A percentile compares a stretch with the other conserved stretches of the same genome.
Conservation (phyloP, 2,113 vertebrate species). For the Paralichthys olivaceus region DNA sequence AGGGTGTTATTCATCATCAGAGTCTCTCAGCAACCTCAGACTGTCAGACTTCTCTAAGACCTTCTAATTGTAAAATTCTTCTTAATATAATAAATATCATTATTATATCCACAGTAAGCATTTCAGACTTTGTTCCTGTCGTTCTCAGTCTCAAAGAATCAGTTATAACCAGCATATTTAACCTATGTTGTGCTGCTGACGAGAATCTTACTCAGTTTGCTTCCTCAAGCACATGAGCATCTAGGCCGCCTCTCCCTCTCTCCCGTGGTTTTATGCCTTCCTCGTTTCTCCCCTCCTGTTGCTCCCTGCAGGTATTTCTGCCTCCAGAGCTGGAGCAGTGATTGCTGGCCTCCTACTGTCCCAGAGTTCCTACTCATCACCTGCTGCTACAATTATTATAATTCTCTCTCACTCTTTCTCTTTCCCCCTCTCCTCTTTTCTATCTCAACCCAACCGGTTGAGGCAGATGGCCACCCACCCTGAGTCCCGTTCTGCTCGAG, state of each 20-base stretch:
- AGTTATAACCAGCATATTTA: background rate
- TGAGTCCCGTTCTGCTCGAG: background rate
- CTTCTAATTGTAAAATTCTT: too few species aligned
- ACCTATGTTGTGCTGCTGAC: background rate
- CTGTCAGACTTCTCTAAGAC: too few species aligned
- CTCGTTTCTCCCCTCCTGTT: background rate
- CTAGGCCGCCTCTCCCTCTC: background rate
- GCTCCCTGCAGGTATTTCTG: background rate
- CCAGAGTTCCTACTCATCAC: background rate
- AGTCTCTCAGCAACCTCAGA: too few species aligned
- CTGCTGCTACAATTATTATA: slow-evolving; percentile 2
- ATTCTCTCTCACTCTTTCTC: background rate
- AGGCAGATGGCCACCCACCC: background rate
- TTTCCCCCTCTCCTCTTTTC: background rate
- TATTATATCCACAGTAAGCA: too few species aligned
- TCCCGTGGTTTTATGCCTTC: background rate
- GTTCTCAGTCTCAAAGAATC: background rate
- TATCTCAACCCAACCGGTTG: background rate
- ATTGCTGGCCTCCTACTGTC: background rate
- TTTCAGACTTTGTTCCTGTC: too few species aligned
- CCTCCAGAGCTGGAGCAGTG: background rate
- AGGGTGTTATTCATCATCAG: too few species aligned
- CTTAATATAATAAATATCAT: too few species aligned
- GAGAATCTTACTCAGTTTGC: background rate
- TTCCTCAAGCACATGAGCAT: background rate